These are phyloP conservation scores for Amphilophus citrinellus DNA, from an alignment of 2,113 vertebrate genomes.

Conservation along the genomic window DNA sequence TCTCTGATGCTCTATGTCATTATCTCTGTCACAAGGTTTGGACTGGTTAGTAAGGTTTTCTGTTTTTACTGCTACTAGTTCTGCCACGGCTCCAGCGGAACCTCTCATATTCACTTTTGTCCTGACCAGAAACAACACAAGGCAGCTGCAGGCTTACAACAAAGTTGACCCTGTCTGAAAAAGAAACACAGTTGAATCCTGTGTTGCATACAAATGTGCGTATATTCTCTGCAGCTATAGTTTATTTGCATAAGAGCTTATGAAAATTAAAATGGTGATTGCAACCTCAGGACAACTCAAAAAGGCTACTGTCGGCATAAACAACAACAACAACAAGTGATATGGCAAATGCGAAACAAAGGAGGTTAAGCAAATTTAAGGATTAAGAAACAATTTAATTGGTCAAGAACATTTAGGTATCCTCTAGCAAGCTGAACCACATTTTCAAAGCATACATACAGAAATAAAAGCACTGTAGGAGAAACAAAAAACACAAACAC, in stretches of 20 bases:
- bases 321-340: constrained; percentile 15
- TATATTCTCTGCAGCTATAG: constrained; percentile 20
- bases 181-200: constrained; percentile 23
- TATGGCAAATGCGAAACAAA: constrained; percentile 22
- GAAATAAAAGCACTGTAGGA: neutral
- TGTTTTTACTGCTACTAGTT: constrained; percentile 29
- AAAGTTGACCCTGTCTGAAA: constrained; percentile 48
- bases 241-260: constrained; percentile 41
- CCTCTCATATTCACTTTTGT: constrained; percentile 34
- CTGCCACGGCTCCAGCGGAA: constrained; percentile 25
- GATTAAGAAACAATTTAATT: constrained; percentile 30
- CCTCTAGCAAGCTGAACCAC: neutral
- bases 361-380: constrained; percentile 4
- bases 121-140: constrained; percentile 32
- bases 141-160: constrained; percentile 43
- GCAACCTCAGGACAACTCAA: constrained; percentile 16
- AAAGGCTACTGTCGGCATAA: constrained; percentile 11
- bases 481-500: neutral
- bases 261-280: constrained; percentile 33
- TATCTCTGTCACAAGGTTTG: constrained; percentile 17
- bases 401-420: constrained; percentile 8
- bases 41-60: neutral
- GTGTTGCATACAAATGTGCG: constrained; percentile 52
- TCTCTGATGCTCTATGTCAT: neutral
- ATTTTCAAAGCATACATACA: neutral